Evolutionary conservation across 2,113 vertebrate species (phyloP).

Genomic region (Spheniscus mendiculus): DNA sequence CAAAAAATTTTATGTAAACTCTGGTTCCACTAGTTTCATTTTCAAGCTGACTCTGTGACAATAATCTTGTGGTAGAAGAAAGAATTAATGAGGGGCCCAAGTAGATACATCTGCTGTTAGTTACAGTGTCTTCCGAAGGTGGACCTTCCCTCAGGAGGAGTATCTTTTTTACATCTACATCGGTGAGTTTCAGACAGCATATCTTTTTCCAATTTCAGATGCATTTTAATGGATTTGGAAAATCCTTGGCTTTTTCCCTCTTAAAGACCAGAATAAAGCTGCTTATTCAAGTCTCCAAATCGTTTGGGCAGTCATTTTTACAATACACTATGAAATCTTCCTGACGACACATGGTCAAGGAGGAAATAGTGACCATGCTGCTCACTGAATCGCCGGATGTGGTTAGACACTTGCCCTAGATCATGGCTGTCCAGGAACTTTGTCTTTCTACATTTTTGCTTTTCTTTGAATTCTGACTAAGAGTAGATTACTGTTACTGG

Average conservation of each 20-base stretch:
- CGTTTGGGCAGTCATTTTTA: not conserved
- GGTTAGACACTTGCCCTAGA: not conserved
- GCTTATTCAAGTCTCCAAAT: not conserved
- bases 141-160: not conserved
- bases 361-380: not conserved
- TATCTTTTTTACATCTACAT: not conserved
- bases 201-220: not conserved
- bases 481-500: not conserved
- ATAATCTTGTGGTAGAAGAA: not conserved
- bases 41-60: not conserved
- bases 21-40: not conserved
- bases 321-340: not conserved
- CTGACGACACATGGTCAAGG: not conserved
- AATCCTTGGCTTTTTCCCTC: not conserved
- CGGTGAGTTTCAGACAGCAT: not conserved
- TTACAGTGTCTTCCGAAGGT: not conserved
- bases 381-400: not conserved
- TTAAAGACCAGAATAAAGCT: constrained; percentile 13
- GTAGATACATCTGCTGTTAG: not conserved
- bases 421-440: not conserved
- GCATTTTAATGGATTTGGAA: not conserved
- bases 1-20: not conserved
- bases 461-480: not conserved
- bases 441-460: not conserved
- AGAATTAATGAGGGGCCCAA: not conserved